Base-by-base conservation (phyloP, 2,888 invertebrate species). In the Protodeltote pygarga region DNA sequence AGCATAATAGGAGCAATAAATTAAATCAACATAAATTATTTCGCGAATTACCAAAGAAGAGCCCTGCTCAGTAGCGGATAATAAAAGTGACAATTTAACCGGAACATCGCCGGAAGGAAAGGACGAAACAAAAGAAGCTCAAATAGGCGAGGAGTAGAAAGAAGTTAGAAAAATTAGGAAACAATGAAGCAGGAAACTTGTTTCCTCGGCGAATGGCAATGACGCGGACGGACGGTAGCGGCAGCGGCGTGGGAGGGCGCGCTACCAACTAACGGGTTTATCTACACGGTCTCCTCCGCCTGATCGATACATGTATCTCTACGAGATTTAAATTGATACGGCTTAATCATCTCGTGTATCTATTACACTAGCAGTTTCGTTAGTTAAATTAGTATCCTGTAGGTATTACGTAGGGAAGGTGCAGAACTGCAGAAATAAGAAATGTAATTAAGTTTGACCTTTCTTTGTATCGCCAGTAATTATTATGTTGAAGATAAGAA, bases 111-210 rank as follows among this genome's bases (percentile, higher is more conserved):
- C 77, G 82, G 83, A 86, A 83, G 78, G 80, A 79, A 79, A 75
- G 66, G 73, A 71, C 72, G 75, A 81, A 83, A 87, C 82, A 85
- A 88, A 87, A 83, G 81, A 73, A 81, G 76, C 68, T 67, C 71
- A 68, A 75, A 57, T 73, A 71, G 68, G 68, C 65, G 64, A 68
- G 71, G 72, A 75, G 74, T 71, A 77, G 76, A 77, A 77, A 79
- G 77, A 83, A 83, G 83, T 87, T 83, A 77, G 80, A 84, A 85
- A 85, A 86, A 87, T 86, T 83, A 83, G 81, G 77, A 81, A 85
- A 87, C 86, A 86, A 86, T 84, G 83, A 77, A 82, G 75, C 84
- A 83, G 85, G 85, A 86, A 87, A 85, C 82, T 81, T 82, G 80
- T 82, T 85, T 83, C 75, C 77, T 78, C 70, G 62, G 70, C 66